Evolutionary conservation across 2,113 vertebrate species (phyloP).

Genomic region (Trinectes maculatus): DNA sequence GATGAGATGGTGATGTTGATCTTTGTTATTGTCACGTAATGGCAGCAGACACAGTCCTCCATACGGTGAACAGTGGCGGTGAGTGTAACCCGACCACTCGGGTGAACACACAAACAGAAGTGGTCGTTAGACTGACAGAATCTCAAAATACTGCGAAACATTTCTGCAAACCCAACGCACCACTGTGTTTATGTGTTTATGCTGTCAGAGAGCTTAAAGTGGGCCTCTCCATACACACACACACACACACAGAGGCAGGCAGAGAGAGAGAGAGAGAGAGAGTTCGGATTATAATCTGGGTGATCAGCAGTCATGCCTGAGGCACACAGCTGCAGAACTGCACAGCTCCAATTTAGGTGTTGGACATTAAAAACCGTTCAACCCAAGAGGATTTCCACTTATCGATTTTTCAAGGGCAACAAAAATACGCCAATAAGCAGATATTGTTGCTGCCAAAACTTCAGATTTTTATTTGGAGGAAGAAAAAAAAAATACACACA

Average conservation of each 20-base stretch:
- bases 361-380: slow-evolving; percentile 65
- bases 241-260: slow-evolving; percentile 9
- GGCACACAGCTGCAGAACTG: slow-evolving; percentile 64
- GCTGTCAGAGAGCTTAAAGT: slow-evolving; percentile 21
- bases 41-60: slow-evolving; percentile 22
- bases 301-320: slow-evolving; percentile 62
- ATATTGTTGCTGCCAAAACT: slow-evolving; percentile 28
- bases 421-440: slow-evolving; percentile 16
- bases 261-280: slow-evolving; percentile 35
- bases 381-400: slow-evolving; percentile 54
- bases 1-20: not conserved
- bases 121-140: slow-evolving; percentile 45
- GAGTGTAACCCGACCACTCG: slow-evolving; percentile 19
- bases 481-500: slow-evolving; percentile 4
- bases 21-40: not conserved
- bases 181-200: slow-evolving; percentile 42
- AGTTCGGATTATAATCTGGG: slow-evolving; percentile 72
- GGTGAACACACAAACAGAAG: slow-evolving; percentile 33
- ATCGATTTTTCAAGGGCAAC: slow-evolving; percentile 66
- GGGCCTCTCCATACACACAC: slow-evolving; percentile 16
- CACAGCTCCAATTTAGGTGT: slow-evolving; percentile 65
- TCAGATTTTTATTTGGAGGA: slow-evolving; percentile 23
- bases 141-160: slow-evolving; percentile 49
- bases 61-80: not conserved
- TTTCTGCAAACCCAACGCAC: slow-evolving; percentile 39